These are phyloP conservation scores for Listronotus oregonensis DNA, from an alignment of 1,140 invertebrate species.

Conservation along the genomic window DNA sequence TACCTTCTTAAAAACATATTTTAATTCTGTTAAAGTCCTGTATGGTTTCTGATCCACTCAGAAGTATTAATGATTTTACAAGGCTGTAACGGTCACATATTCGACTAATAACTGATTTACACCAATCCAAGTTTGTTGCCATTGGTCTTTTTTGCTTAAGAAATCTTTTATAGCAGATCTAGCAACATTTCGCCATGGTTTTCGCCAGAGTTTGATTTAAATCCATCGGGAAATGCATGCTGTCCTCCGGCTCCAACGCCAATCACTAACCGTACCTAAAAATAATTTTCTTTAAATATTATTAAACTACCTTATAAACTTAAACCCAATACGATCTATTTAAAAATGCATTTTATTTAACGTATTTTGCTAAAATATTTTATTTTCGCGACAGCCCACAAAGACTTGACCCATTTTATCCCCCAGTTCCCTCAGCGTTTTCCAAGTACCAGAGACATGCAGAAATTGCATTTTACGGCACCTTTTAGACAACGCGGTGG, in stretches of 20 bases:
- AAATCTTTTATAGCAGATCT: slow-evolving; percentile 37
- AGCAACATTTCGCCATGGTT: slow-evolving; percentile 45
- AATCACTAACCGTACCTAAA: slow-evolving; percentile 41
- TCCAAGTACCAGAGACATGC: too few relatives aligned
- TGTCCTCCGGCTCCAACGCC: slow-evolving; percentile 47
- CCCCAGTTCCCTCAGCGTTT: too few relatives aligned
- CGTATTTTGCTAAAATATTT: too few relatives aligned
- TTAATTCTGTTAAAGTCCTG: too few relatives aligned
- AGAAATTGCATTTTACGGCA: too few relatives aligned
- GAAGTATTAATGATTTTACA: slow-evolving; percentile 14
- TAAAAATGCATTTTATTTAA: too few relatives aligned
- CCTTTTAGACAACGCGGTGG: too few relatives aligned
- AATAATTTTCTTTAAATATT: slow-evolving; percentile 27
- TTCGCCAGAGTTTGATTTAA: slow-evolving; percentile 24
- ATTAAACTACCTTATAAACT: background rate
- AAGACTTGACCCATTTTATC: too few relatives aligned
- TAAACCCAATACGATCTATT: too few relatives aligned
- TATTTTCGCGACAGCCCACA: too few relatives aligned
- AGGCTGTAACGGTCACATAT: slow-evolving; percentile 42
- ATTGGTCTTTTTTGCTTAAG: slow-evolving; percentile 27
- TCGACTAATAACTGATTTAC: slow-evolving; percentile 40
- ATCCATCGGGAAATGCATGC: slow-evolving; percentile 44
- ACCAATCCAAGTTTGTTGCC: slow-evolving; percentile 43
- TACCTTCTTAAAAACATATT: too few relatives aligned
- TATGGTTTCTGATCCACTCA: too few relatives aligned